Conservation (phyloP, 2,888 invertebrate genomes). For the Drosophila testacea region DNA sequence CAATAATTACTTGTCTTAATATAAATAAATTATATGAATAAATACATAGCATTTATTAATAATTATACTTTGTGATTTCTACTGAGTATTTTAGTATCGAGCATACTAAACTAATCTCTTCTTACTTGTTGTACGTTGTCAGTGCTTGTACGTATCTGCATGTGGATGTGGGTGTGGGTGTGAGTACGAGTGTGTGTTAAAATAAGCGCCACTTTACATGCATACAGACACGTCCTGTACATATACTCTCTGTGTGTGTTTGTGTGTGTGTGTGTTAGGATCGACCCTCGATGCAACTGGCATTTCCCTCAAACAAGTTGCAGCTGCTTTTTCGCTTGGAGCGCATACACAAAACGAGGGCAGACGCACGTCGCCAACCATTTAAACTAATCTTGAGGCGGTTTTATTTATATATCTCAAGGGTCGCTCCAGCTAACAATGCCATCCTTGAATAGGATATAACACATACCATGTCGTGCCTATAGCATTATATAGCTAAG, state of each 20-base stretch:
- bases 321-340: constrained; percentile 29
- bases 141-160: constrained; percentile 5
- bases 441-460: constrained; percentile 41
- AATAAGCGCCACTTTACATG: constrained; percentile 67
- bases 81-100: background rate
- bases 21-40: no score
- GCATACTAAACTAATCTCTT: background rate
- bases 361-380: constrained; percentile 71
- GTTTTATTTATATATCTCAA: constrained; percentile 75
- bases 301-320: constrained; percentile 40
- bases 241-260: constrained; percentile 14
- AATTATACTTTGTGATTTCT: background rate
- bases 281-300: constrained; percentile 51
- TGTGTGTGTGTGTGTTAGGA: constrained; percentile 17
- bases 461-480: constrained; percentile 19
- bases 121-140: constrained; percentile 17
- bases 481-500: constrained; percentile 25
- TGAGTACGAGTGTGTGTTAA: constrained; percentile 34
- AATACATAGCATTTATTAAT: no score
- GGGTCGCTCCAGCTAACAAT: constrained; percentile 69
- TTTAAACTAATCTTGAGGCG: constrained; percentile 75
- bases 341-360: constrained; percentile 55
- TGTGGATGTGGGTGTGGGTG: constrained; percentile 9
- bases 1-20: no score
- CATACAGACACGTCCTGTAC: constrained; percentile 31